These are phyloP conservation scores for Netelia fuscicornis DNA, from an alignment of 2,888 invertebrate genomes.

Conservation along the genomic window DNA sequence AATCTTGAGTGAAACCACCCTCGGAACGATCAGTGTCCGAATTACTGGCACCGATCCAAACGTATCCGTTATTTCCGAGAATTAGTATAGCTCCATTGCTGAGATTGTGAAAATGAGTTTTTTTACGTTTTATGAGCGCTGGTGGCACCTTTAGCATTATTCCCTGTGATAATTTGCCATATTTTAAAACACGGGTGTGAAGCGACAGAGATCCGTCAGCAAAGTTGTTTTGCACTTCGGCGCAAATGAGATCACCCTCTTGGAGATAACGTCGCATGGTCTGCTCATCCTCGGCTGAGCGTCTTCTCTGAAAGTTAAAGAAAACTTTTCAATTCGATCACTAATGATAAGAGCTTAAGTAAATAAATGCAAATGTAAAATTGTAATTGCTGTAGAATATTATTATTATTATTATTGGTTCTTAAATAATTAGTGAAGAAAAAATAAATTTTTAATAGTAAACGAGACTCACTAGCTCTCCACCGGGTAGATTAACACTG, in stretches of 20 bases:
- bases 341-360: background rate
- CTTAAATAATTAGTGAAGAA: background rate
- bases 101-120: constrained; percentile 98
- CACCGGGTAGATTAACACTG: constrained; percentile 98
- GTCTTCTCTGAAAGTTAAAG: constrained; percentile 88
- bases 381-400: background rate
- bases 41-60: constrained; percentile 94
- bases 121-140: constrained; percentile 95
- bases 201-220: constrained; percentile 96
- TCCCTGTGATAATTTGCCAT: constrained; percentile 98
- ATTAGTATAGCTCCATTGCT: constrained; percentile 96
- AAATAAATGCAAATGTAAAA: background rate
- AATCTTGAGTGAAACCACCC: constrained; percentile 92
- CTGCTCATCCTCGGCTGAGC: constrained; percentile 98
- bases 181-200: constrained; percentile 98
- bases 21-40: constrained; percentile 88
- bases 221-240: constrained; percentile 97
- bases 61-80: constrained; percentile 97
- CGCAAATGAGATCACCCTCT: constrained; percentile 98
- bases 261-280: constrained; percentile 98
- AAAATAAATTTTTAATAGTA: background rate
- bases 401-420: constrained; percentile 4
- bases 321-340: constrained; percentile 9
- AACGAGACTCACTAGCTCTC: constrained; percentile 91
- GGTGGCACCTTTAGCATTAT: constrained; percentile 96